Percentiles rank a stretch among this genome's conserved stretches.
Conservation (phyloP, 2,888 invertebrate species). For the Nephrotoma guestfalica region DNA sequence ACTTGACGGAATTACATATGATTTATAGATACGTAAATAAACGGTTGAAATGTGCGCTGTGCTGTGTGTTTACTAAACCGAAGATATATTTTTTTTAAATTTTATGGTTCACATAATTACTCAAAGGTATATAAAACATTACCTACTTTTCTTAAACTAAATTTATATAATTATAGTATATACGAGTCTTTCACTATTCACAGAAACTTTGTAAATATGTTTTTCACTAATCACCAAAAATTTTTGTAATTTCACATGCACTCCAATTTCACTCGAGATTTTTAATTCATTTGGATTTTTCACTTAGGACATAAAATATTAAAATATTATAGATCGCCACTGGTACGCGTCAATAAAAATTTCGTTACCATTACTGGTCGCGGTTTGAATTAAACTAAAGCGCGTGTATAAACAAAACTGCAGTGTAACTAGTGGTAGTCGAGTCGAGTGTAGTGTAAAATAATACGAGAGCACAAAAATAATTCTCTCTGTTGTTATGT, state of each 20-base stretch:
- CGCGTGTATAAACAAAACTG: background rate
- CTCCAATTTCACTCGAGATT: background rate
- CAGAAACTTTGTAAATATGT: background rate
- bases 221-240: background rate
- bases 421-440: background rate
- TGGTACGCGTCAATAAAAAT: background rate
- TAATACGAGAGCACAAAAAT: background rate
- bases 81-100: background rate
- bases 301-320: background rate
- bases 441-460: background rate
- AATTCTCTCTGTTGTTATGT: background rate
- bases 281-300: background rate
- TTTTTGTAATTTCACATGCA: background rate
- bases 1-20: background rate
- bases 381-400: background rate
- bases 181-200: background rate
- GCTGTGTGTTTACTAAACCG: background rate
- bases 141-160: background rate
- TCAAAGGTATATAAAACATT: background rate
- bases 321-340: background rate
- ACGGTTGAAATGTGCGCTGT: background rate
- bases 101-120: background rate
- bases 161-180: background rate
- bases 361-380: background rate
- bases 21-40: background rate